Conservation (phyloP, 2,113 vertebrate genomes). For the Cavia porcellus region DNA sequence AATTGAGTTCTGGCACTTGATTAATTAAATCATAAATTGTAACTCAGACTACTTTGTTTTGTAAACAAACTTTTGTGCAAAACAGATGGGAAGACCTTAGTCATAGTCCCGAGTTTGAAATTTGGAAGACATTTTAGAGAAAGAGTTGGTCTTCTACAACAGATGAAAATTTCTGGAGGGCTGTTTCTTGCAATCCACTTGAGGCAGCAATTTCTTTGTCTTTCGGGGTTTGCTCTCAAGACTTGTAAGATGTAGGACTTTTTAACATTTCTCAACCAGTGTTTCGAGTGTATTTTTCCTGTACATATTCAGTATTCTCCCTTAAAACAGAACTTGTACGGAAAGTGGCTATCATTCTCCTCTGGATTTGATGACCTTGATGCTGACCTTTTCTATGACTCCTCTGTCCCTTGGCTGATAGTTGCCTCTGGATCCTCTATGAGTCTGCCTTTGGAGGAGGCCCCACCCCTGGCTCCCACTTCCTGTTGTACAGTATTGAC, state of each 20-base stretch:
- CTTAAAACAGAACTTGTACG: neutral
- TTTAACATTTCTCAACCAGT: neutral
- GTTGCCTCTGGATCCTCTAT: fast-evolving
- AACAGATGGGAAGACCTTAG: slow-evolving; percentile 53
- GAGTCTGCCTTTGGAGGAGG: neutral
- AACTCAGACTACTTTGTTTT: slow-evolving; percentile 73
- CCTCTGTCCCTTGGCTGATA: neutral
- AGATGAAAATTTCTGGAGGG: neutral
- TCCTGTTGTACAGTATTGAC: neutral
- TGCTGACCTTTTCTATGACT: neutral
- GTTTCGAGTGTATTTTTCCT: neutral
- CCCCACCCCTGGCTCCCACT: neutral
- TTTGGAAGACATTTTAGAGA: slow-evolving; percentile 36
- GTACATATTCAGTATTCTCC: neutral
- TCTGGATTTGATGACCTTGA: neutral
- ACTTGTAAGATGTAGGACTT: neutral
- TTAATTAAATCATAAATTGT: slow-evolving; percentile 76
- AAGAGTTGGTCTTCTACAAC: neutral
- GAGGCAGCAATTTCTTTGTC: neutral
- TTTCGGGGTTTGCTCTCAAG: neutral
- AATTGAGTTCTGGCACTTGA: slow-evolving; percentile 63
- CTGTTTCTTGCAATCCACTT: neutral
- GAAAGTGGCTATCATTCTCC: neutral
- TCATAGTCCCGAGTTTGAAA: slow-evolving; percentile 42
- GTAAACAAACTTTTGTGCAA: slow-evolving; percentile 54